Evolutionary conservation across 2,113 vertebrate genomes (phyloP), one percentile per base, ranked within the genome.

Genomic region (Stigmatopora argus): DNA sequence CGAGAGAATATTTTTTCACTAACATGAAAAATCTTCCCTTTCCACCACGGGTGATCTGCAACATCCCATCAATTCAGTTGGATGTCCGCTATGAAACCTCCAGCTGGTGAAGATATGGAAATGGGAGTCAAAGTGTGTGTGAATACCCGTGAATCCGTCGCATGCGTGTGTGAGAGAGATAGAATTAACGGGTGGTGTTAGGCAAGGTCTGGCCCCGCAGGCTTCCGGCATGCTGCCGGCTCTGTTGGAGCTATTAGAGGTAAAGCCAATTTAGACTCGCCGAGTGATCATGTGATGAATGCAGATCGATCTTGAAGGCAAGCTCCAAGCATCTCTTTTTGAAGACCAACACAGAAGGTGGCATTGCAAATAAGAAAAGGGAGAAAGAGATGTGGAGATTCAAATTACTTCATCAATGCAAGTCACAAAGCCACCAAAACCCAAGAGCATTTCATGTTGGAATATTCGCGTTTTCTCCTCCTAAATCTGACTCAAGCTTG

Each of bases 231-330:
- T 65, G 76, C 75, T 66, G 65, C 74, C 62, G 73, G 34, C 65
- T 0, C 62, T 59, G 79, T 71, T 74, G 74, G 65, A 69, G 58
- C 66, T 78, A 81, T 84, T 79, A 69, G 75, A 76, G 69, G 70
- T 60, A 81, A 79, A 85, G 79, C 74, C 78, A 83, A 78, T 85
- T 85, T 78, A 57, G 77, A 78, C 75, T 62, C 73, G 67, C 75
- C 83, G 73, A 63, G 80, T n/a, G 45, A 67, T 49, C 23, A 65
- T 56, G 58, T 71, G 66, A 76, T 74, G 68, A 76, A 61, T 67
- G 51, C 31, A 70, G 64, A 77, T 68, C 26, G 66, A 71, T 76
- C 72, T 73, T 59, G 23, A 77, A 72, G 71, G 79, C 44, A 41
- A 71, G 71, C 21, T 53, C 65, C 77, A 66, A 70, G 62, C 47